phyloP scores from a whole-genome alignment of 2,113 vertebrate genomes.

The Carassius gibelio region DNA sequence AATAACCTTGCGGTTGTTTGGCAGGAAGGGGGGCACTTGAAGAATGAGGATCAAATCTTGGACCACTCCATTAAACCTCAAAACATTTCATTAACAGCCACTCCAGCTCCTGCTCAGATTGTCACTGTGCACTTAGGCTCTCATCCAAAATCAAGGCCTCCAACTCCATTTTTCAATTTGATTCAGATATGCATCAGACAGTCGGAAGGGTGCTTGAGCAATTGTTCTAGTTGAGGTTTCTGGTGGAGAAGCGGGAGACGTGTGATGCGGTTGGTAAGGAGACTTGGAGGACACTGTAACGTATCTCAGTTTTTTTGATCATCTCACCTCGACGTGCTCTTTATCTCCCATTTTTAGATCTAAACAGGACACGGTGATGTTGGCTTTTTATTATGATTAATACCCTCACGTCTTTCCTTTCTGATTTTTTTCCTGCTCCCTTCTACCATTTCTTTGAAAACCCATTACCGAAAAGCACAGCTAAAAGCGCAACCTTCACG shows the following conservation, averaged over 20 bases:
- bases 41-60: conserved; percentile 33
- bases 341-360: conserved; percentile 58
- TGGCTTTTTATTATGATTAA: conserved; percentile 70
- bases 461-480: conserved; percentile 53
- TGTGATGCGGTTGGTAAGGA: neutral
- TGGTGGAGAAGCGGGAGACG: neutral
- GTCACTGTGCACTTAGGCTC: conserved; percentile 37
- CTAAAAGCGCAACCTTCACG: conserved; percentile 45
- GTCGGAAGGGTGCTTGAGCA: neutral
- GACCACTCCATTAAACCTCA: conserved; percentile 34
- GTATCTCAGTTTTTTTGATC: conserved; percentile 2
- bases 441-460: conserved; percentile 54
- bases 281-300: conserved; percentile 17
- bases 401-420: conserved; percentile 59
- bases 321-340: conserved; percentile 39
- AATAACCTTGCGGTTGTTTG: conserved; percentile 32
- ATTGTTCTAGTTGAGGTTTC: neutral
- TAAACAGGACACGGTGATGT: conserved; percentile 46
- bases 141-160: neutral
- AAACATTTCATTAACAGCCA: conserved; percentile 45
- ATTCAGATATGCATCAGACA: conserved; percentile 5
- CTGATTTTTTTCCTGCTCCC: conserved; percentile 56
- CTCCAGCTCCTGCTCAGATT: conserved; percentile 10
- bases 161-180: conserved; percentile 34
- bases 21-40: conserved; percentile 26